These are phyloP conservation scores for Pheosia gnoma DNA, from an alignment of 2,888 invertebrate species.

Conservation along the genomic window DNA sequence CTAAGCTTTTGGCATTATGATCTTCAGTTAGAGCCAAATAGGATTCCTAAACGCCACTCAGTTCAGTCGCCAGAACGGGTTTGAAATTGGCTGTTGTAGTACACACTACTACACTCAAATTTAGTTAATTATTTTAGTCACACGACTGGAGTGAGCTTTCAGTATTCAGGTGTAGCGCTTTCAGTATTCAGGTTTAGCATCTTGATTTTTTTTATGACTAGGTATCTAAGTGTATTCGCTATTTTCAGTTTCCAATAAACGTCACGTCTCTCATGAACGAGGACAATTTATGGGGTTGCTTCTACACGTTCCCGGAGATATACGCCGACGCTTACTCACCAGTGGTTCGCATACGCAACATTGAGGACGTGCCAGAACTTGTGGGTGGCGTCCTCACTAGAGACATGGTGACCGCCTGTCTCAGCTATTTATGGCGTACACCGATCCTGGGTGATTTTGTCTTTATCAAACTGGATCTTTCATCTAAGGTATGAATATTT, in stretches of 20 bases:
- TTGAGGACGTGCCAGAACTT: constrained; percentile 62
- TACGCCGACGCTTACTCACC: constrained; percentile 69
- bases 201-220: background rate
- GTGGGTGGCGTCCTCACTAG: constrained; percentile 76
- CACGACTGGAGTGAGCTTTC: too few species aligned
- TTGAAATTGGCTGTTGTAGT: too few species aligned
- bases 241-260: constrained; percentile 61
- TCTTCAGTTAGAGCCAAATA: too few species aligned
- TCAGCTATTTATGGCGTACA: constrained; percentile 79
- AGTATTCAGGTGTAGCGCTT: too few species aligned
- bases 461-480: constrained; percentile 81
- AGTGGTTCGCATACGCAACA: constrained; percentile 51
- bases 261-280: constrained; percentile 69
- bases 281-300: constrained; percentile 72
- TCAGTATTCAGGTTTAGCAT: too few species aligned
- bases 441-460: constrained; percentile 82
- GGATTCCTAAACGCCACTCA: too few species aligned
- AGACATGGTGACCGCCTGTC: constrained; percentile 78
- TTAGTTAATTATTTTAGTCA: too few species aligned
- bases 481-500: constrained; percentile 55
- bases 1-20: too few species aligned
- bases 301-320: constrained; percentile 71
- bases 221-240: background rate
- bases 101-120: too few species aligned
- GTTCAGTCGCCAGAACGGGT: too few species aligned